A percentile compares a stretch with the other conserved stretches of the same genome.
Conservation (phyloP, 2,113 vertebrate species). For the Condylura cristata region DNA sequence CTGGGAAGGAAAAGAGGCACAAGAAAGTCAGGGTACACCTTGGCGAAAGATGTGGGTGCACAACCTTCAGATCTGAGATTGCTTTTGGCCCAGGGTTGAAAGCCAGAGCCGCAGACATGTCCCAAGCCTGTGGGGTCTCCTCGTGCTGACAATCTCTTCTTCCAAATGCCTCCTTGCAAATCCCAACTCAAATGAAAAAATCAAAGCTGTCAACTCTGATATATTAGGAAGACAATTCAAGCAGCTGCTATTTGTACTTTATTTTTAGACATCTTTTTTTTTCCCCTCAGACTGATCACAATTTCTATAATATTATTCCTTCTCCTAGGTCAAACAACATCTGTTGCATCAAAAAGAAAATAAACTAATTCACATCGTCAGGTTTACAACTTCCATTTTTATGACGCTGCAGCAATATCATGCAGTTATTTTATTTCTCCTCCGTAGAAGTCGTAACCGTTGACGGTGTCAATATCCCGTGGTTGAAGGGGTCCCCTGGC, state of each 20-base stretch:
- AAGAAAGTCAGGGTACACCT: neutral
- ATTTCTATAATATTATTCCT: constrained; percentile 81
- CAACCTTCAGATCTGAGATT: neutral
- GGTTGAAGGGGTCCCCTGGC: constrained; percentile 22
- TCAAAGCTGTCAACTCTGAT: constrained; percentile 77
- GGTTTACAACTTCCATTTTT: constrained; percentile 75
- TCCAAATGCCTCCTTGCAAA: constrained; percentile 68
- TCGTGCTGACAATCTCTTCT: constrained; percentile 17
- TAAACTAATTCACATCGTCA: constrained; percentile 80
- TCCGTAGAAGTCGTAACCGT: constrained; percentile 60
- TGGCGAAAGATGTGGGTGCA: neutral
- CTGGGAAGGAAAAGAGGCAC: neutral
- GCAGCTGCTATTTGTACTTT: constrained; percentile 84
- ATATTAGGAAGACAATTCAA: constrained; percentile 81
- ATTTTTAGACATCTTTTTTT: constrained; percentile 79
- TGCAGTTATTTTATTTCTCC: constrained; percentile 64
- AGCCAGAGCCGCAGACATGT: neutral
- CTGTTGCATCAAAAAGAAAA: constrained; percentile 80
- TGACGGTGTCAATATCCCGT: constrained; percentile 57
- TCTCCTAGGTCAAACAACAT: constrained; percentile 85
- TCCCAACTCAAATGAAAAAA: constrained; percentile 63
- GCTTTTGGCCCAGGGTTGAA: neutral
- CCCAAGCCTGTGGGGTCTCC: neutral
- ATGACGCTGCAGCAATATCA: constrained; percentile 32
- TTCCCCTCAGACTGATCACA: constrained; percentile 78